These are phyloP conservation scores for Mirounga angustirostris DNA, from an alignment of 2,113 vertebrate genomes.

Conservation along the genomic window DNA sequence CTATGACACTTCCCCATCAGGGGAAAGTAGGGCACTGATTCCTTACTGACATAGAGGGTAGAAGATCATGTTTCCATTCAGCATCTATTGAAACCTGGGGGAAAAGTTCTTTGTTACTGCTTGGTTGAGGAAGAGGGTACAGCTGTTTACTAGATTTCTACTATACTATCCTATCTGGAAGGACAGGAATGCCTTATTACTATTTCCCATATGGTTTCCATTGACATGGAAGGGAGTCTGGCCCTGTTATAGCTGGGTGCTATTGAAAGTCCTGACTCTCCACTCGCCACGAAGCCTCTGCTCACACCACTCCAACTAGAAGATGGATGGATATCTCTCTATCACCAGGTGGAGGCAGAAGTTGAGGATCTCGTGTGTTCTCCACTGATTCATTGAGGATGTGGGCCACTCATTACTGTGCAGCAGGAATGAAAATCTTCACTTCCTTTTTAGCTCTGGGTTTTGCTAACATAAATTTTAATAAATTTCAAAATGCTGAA, in stretches of 20 bases:
- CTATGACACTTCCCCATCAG: not conserved
- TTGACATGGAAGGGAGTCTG: not conserved
- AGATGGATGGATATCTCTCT: not conserved
- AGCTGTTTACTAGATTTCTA: not conserved
- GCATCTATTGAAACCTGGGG: rapidly evolving
- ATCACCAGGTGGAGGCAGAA: too few relatives aligned
- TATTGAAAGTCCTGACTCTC: not conserved
- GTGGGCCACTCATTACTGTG: not conserved
- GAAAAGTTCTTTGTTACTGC: not conserved
- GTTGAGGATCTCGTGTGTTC: not conserved
- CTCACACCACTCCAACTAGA: not conserved
- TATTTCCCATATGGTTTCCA: rapidly evolving
- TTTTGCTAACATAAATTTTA: not conserved
- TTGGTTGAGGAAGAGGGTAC: not conserved
- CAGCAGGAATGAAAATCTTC: not conserved
- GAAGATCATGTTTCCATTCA: not conserved
- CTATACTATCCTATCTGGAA: rapidly evolving
- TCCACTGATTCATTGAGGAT: not conserved
- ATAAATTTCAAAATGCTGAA: not conserved
- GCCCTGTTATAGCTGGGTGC: not conserved
- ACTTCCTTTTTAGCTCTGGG: not conserved
- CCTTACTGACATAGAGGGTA: not conserved
- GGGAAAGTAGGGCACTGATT: not conserved
- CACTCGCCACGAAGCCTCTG: rapidly evolving
- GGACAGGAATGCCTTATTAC: not conserved